Percentiles rank a stretch among this genome's conserved stretches.
Evolutionary conservation across 1,140 invertebrate genomes (phyloP).

Genomic region (Nasonia vitripennis): DNA sequence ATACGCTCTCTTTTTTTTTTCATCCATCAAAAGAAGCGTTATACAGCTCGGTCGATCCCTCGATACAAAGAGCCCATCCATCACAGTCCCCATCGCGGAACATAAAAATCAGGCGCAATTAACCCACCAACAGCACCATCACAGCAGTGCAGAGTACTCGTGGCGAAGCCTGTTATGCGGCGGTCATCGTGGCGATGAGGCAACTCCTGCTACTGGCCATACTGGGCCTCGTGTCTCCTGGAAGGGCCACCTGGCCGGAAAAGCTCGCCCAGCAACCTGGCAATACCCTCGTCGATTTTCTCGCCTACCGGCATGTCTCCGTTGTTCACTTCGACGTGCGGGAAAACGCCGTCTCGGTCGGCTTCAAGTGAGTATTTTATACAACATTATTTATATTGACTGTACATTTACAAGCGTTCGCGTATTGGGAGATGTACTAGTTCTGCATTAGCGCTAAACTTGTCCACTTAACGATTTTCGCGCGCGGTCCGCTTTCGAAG

Average conservation of each 20-base stretch:
- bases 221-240: neutral
- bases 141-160: neutral
- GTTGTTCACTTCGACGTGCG: conserved; percentile 72
- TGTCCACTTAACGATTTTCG: neutral
- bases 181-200: neutral
- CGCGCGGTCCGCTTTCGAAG: no score
- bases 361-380: conserved; percentile 68
- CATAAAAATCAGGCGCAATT: no score
- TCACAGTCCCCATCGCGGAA: no score
- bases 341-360: conserved; percentile 63
- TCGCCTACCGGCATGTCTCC: conserved; percentile 70
- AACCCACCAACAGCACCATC: no score
- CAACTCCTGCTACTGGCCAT: neutral
- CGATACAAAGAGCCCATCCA: no score
- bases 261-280: conserved; percentile 64
- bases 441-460: neutral
- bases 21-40: no score
- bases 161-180: conserved; percentile 12
- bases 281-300: conserved; percentile 67
- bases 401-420: no score
- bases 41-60: no score
- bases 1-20: no score
- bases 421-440: no score
- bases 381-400: neutral
- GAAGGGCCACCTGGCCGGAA: conserved; percentile 43